phyloP scores from a whole-genome alignment of 1,140 invertebrate species.

The Nephila pilipes region DNA sequence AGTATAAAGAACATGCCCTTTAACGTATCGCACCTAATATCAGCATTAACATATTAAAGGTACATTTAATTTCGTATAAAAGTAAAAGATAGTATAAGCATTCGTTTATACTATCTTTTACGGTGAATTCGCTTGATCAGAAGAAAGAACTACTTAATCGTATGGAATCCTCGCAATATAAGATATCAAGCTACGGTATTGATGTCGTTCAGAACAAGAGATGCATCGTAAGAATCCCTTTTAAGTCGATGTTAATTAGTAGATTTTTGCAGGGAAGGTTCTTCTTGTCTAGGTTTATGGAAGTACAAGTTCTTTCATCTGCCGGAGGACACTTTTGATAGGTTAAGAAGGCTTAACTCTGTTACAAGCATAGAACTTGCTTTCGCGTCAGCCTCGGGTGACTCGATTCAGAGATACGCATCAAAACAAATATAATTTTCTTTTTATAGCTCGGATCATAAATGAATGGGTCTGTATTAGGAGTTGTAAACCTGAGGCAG shows the following conservation, averaged over 20 bases:
- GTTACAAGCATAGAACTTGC: not conserved
- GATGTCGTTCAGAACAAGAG: not conserved
- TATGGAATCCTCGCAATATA: not conserved
- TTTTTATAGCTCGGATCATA: not conserved
- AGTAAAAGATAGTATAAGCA: no score
- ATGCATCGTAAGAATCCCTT: not conserved
- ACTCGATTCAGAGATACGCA: not conserved
- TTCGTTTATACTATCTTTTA: no score
- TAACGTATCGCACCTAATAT: no score
- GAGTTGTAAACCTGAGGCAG: not conserved
- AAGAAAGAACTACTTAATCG: not conserved
- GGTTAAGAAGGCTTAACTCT: not conserved
- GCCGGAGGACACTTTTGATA: constrained; percentile 1
- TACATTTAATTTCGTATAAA: no score
- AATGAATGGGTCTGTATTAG: not conserved
- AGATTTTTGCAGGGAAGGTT: not conserved
- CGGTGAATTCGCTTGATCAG: no score
- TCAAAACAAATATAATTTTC: constrained; percentile 14
- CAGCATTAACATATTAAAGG: no score
- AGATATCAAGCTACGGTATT: not conserved
- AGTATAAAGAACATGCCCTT: no score
- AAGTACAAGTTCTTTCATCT: not conserved
- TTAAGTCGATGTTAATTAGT: not conserved
- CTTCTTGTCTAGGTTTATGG: not conserved
- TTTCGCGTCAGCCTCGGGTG: not conserved